Evolutionary conservation across 2,888 invertebrate genomes (phyloP).

Genomic region (Microctonus brassicae): DNA sequence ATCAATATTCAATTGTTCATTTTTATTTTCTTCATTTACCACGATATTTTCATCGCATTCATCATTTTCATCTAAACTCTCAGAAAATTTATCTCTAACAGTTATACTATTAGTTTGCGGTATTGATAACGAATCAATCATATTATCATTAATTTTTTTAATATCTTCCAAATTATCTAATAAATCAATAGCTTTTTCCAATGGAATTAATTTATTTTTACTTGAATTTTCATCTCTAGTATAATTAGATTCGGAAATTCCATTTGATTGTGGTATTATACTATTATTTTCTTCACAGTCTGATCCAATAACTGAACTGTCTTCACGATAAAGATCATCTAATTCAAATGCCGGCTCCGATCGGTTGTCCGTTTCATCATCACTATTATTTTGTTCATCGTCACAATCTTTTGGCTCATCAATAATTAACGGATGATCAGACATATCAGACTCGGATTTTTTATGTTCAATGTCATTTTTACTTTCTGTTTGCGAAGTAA

Average conservation of each 20-base stretch:
- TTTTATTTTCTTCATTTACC: not conserved
- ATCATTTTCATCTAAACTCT: constrained; percentile 11
- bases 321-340: constrained; percentile 57
- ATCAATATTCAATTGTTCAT: constrained; percentile 34
- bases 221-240: constrained; percentile 3
- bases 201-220: constrained; percentile 55
- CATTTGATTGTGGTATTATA: constrained; percentile 7
- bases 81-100: not conserved
- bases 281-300: constrained; percentile 54
- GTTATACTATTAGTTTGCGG: not conserved
- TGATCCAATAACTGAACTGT: constrained; percentile 60
- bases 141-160: constrained; percentile 32
- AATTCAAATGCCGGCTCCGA: constrained; percentile 57
- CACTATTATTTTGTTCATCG: constrained; percentile 55
- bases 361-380: constrained; percentile 58
- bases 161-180: constrained; percentile 54
- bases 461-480: constrained; percentile 54
- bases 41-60: constrained; percentile 15
- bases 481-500: constrained; percentile 36
- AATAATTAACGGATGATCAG: constrained; percentile 63
- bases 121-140: not conserved
- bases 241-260: constrained; percentile 5
- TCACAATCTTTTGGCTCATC: constrained; percentile 62
- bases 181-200: constrained; percentile 61
- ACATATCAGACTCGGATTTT: constrained; percentile 64